A percentile compares a stretch with the other conserved stretches of the same genome.
These are phyloP conservation scores for Athene cunicularia DNA, from an alignment of 2,113 vertebrate genomes.

Conservation along the genomic window DNA sequence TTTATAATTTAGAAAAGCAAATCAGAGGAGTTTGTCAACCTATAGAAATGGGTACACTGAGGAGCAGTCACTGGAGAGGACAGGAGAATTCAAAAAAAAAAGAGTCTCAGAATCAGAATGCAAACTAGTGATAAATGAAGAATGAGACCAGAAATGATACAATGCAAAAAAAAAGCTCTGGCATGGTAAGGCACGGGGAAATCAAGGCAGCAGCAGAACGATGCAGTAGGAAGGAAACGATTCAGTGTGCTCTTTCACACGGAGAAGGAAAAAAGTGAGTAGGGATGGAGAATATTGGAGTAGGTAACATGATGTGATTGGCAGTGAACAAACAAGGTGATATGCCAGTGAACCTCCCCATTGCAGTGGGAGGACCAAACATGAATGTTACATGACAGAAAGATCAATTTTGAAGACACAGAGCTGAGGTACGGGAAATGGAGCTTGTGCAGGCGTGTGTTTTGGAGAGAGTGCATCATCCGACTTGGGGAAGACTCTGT, in stretches of 20 bases:
- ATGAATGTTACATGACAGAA: neutral
- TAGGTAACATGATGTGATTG: conserved; percentile 13
- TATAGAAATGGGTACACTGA: neutral
- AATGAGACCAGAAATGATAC: neutral
- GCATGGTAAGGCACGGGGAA: fast-evolving
- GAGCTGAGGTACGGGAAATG: neutral
- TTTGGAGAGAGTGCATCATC: neutral
- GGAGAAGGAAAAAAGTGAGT: neutral
- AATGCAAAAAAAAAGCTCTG: neutral
- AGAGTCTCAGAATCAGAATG: neutral
- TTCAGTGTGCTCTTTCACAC: neutral
- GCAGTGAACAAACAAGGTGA: conserved; percentile 21
- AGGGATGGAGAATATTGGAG: neutral
- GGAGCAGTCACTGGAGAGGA: neutral
- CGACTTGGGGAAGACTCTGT: neutral
- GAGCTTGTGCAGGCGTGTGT: neutral
- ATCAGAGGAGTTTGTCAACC: conserved; percentile 27
- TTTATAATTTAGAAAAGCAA: neutral
- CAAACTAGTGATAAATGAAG: neutral
- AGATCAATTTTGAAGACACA: neutral
- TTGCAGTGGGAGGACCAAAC: neutral
- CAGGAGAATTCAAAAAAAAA: neutral
- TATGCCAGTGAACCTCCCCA: neutral
- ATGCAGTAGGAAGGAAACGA: neutral
- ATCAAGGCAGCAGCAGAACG: neutral